Conservation (phyloP, 1,140 invertebrate genomes). For the Augochlora pura region DNA sequence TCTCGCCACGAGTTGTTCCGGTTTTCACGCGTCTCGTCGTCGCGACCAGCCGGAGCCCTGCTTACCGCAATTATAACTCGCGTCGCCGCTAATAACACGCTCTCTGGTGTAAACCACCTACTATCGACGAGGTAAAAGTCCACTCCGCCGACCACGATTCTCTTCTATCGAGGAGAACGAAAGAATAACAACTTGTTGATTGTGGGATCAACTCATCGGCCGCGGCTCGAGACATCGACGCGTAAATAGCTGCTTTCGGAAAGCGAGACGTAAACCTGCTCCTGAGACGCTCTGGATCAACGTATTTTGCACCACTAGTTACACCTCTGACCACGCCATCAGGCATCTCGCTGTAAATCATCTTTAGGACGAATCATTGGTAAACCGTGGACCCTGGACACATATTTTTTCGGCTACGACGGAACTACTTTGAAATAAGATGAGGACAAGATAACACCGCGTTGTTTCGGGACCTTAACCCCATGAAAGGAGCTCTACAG, state of each 20-base stretch:
- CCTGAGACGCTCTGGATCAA: no score
- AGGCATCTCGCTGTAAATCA: no score
- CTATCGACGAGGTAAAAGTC: constrained; percentile 47
- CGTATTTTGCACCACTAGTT: no score
- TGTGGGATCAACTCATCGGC: constrained; percentile 10
- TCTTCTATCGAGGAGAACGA: constrained; percentile 24
- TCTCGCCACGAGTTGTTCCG: constrained; percentile 11
- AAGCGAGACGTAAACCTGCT: no score
- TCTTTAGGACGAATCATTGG: no score
- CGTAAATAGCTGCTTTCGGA: constrained; percentile 15
- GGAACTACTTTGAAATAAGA: no score
- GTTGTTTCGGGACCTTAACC: no score
- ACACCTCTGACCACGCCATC: no score
- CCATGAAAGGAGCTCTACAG: no score
- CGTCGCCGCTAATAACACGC: constrained; percentile 21
- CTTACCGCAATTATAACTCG: neutral
- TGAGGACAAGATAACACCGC: no score
- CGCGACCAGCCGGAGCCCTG: neutral
- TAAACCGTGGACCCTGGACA: no score
- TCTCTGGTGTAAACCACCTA: constrained; percentile 35
- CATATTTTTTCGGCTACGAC: no score
- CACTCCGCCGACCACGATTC: neutral
- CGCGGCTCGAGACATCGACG: neutral
- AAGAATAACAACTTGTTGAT: constrained; percentile 41
- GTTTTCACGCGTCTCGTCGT: neutral